Evolutionary conservation across 1,140 invertebrate species (phyloP).

Genomic region (Orius insidiosus): DNA sequence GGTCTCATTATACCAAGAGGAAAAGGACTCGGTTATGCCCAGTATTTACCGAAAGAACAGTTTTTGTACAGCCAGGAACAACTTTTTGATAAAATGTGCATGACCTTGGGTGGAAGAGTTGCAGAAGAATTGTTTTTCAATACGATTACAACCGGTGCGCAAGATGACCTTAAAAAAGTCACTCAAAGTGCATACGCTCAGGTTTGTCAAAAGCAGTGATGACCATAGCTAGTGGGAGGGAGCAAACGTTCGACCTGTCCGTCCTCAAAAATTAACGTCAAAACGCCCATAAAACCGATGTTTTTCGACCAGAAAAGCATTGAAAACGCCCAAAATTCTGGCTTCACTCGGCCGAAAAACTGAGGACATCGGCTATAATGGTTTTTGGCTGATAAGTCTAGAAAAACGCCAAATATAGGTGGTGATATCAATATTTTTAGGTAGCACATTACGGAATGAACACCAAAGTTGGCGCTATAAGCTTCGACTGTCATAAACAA

Average conservation of each 20-base stretch:
- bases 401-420: too few species aligned
- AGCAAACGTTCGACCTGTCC: too few species aligned
- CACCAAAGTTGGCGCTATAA: slow-evolving; percentile 90
- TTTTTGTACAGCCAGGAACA: slow-evolving; percentile 97
- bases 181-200: slow-evolving; percentile 57
- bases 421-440: slow-evolving; percentile 21
- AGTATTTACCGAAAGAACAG: slow-evolving; percentile 97
- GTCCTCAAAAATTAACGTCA: too few species aligned
- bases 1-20: slow-evolving; percentile 66
- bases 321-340: too few species aligned
- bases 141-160: slow-evolving; percentile 91
- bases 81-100: slow-evolving; percentile 76
- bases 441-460: slow-evolving; percentile 96
- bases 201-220: too few species aligned
- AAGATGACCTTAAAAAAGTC: slow-evolving; percentile 95
- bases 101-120: slow-evolving; percentile 89
- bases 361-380: too few species aligned
- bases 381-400: too few species aligned
- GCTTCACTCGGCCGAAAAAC: too few species aligned
- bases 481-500: slow-evolving; percentile 82
- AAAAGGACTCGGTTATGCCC: slow-evolving; percentile 78
- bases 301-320: too few species aligned
- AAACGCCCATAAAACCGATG: too few species aligned
- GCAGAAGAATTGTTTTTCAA: slow-evolving; percentile 94
- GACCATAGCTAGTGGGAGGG: too few species aligned